Evolutionary conservation across 2,113 vertebrate species (phyloP), one percentile per base, ranked within the genome.

Genomic region (Oreochromis spilurus): DNA sequence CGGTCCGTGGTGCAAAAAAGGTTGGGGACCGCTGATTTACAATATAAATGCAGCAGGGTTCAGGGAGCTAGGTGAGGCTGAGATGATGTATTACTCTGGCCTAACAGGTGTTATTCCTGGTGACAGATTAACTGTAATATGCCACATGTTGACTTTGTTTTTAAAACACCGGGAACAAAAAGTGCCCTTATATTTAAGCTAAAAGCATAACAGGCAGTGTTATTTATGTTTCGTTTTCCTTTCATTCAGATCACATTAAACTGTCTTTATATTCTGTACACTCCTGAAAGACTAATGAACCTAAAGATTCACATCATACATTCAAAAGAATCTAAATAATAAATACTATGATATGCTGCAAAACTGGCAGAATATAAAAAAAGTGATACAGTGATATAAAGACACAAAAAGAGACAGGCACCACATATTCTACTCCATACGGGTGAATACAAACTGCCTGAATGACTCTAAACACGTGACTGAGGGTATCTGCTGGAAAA

Each of bases 81-180:
- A 48, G 67, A 7, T 75, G 24, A 48, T 7, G 21, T 19, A 45
- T 75, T 1, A 48, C 21, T 75, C 40, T 26, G 24, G 8, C 21
- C 14, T 45, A 72, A 72, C 67, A 72, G 21, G 21, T 72, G 38
- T 72, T 45, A 16, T 72, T 72, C 40, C 21, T 45, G 67, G 21
- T 72, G 38, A 70, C 38, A 45, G 38, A 45, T 26, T 45, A 45
- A 72, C 21, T 10, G 34, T 21, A 45, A 45, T 14, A 17, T 17
- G 70, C 70, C 24, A 75, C 24, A 75, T 48, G 21, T 17, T 48
- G 40, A 48, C 67, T 72, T 72, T 72, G 67, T 4, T 26, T 72
- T 72, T 48, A 75, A 75, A 75, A 48, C 40, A 48, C 40, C 0
- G 24, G 40, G 21, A 48, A 48, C 67, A 6, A 75, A 75, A 24